Conservation (phyloP, 2,797 vertebrate genomes). For the Phoxinus dragarum region DNA sequence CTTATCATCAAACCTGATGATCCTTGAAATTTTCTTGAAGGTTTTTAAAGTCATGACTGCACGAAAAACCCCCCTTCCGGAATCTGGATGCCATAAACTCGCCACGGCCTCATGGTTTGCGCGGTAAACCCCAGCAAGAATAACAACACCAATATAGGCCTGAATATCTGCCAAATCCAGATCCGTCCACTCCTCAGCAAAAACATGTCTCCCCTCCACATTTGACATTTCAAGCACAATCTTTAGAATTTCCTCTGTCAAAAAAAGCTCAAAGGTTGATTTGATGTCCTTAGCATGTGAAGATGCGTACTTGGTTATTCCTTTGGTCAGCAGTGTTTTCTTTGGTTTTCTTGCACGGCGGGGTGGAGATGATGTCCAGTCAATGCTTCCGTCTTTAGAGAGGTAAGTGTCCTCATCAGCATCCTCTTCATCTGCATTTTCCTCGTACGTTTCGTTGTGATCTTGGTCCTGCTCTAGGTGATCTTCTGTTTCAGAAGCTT, state of each 20-base stretch:
- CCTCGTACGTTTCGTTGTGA: slow-evolving; percentile 34
- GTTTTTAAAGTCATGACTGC: no score
- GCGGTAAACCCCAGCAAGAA: no score
- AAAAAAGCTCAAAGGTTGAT: slow-evolving; percentile 48
- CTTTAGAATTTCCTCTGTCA: slow-evolving; percentile 11
- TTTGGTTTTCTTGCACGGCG: neutral
- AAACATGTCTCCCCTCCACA: slow-evolving; percentile 37
- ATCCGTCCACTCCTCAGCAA: slow-evolving; percentile 15
- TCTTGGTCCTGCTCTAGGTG: neutral
- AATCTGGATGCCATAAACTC: no score
- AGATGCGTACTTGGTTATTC: neutral
- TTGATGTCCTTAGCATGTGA: slow-evolving; percentile 35
- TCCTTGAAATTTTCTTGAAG: no score
- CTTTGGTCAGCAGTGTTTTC: neutral
- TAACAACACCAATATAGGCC: no score
- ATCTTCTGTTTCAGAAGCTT: slow-evolving; percentile 36
- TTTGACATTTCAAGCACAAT: slow-evolving; percentile 46
- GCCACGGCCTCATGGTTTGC: no score
- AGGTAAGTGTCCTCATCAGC: slow-evolving; percentile 8
- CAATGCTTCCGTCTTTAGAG: slow-evolving; percentile 35
- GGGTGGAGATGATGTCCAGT: neutral
- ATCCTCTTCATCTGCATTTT: slow-evolving; percentile 35
- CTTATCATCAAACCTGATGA: no score
- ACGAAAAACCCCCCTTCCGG: no score
- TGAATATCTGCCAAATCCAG: no score